Percentiles rank a stretch among this genome's conserved stretches.
Evolutionary conservation across 2,888 invertebrate species (phyloP).

Genomic region (Drosophila formosana): DNA sequence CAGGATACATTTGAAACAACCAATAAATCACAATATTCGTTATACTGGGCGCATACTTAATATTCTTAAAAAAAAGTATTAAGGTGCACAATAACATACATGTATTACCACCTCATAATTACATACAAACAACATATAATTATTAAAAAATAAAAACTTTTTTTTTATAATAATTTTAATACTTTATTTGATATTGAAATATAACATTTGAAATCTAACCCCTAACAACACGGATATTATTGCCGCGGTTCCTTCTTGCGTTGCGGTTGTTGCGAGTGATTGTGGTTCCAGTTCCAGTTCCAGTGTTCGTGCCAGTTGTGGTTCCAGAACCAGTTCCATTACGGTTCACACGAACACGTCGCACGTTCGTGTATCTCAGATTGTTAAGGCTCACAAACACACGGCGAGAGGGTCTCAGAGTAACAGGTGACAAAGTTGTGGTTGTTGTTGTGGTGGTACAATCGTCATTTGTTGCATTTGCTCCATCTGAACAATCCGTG

Average conservation of each 20-base stretch:
- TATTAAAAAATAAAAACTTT: too few relatives aligned
- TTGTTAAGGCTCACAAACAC: background rate
- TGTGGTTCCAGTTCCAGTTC: conserved; percentile 2
- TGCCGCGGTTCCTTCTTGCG: conserved; percentile 1
- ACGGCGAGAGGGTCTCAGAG: background rate
- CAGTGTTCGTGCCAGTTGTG: background rate
- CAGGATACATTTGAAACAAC: too few relatives aligned
- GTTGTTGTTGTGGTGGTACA: conserved; percentile 42
- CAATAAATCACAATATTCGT: too few relatives aligned
- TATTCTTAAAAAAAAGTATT: too few relatives aligned
- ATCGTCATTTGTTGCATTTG: conserved; percentile 14
- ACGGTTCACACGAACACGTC: conserved; percentile 20
- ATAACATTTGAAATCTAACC: background rate
- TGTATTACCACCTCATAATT: too few relatives aligned
- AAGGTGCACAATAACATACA: too few relatives aligned
- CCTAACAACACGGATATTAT: conserved; percentile 6
- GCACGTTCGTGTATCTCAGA: conserved; percentile 12
- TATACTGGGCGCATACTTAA: too few relatives aligned
- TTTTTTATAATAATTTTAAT: too few relatives aligned
- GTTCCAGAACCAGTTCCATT: background rate
- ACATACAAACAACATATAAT: too few relatives aligned
- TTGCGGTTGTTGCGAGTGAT: background rate
- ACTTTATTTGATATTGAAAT: too few relatives aligned
- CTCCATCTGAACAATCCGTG: conserved; percentile 27
- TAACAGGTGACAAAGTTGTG: conserved; percentile 10